Evolutionary conservation across 2,888 invertebrate genomes (phyloP).

Genomic region (Sphinx pinastri): DNA sequence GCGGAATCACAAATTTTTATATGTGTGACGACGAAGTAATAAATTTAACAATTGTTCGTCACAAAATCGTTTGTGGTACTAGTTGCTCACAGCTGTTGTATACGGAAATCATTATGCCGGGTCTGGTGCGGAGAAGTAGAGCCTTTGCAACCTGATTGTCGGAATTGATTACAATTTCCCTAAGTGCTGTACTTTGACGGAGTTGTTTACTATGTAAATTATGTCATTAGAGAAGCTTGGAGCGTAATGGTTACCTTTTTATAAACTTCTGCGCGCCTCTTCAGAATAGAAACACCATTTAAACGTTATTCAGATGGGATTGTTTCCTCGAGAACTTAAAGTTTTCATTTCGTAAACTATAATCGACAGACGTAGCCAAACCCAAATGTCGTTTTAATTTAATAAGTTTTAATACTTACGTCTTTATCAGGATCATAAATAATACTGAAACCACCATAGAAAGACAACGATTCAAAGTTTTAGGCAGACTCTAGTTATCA

Average conservation of each 20-base stretch:
- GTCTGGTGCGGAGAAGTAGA: slow-evolving; percentile 1
- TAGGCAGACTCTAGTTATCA: too few species aligned
- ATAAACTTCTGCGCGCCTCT: not conserved
- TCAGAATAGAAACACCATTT: slow-evolving; percentile 17
- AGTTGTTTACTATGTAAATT: slow-evolving; percentile 31
- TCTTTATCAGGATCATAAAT: too few species aligned
- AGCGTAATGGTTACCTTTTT: slow-evolving; percentile 17
- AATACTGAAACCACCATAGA: too few species aligned
- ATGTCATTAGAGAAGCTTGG: slow-evolving; percentile 26
- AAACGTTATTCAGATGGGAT: not conserved
- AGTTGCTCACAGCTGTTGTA: too few species aligned
- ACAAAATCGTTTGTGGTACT: too few species aligned
- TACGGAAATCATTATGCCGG: slow-evolving; percentile 7
- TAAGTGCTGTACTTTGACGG: slow-evolving; percentile 26
- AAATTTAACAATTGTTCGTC: too few species aligned
- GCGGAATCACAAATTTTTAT: not conserved
- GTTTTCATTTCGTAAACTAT: not conserved
- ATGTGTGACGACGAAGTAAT: not conserved
- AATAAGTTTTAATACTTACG: too few species aligned
- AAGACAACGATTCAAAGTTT: too few species aligned
- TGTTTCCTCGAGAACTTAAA: not conserved
- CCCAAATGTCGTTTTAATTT: too few species aligned
- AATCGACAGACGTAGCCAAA: not conserved
- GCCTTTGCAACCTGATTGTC: slow-evolving; percentile 20
- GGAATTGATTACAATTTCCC: slow-evolving; percentile 27